These are phyloP conservation scores for Drosophila seguyi DNA, from an alignment of 1,140 invertebrate genomes.

Conservation along the genomic window DNA sequence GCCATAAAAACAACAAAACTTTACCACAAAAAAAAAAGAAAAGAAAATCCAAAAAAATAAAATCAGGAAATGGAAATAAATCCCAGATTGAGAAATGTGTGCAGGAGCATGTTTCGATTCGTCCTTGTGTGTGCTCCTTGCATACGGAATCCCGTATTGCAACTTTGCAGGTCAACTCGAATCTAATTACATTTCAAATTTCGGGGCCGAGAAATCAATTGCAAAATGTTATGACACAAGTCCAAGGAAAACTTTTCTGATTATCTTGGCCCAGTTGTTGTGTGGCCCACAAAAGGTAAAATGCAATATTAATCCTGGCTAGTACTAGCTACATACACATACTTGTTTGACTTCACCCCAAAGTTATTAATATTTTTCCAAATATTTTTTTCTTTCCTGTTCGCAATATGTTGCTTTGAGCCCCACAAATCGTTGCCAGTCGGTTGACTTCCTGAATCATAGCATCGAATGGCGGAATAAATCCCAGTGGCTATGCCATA, in stretches of 20 bases:
- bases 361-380: background rate
- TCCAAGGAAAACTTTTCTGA: conserved; percentile 21
- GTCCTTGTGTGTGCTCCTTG: background rate
- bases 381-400: background rate
- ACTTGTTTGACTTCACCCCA: background rate
- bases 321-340: too few relatives aligned
- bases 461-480: conserved; percentile 42
- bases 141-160: background rate
- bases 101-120: conserved; percentile 10
- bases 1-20: conserved; percentile 41
- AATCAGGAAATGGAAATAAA: conserved; percentile 36
- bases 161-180: conserved; percentile 22
- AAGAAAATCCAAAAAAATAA: background rate
- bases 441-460: conserved; percentile 40
- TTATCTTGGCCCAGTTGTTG: conserved; percentile 26
- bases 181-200: conserved; percentile 37
- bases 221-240: conserved; percentile 29
- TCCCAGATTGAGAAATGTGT: conserved; percentile 35
- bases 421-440: conserved; percentile 50
- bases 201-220: conserved; percentile 29
- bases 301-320: conserved; percentile 13
- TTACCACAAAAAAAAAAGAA: background rate
- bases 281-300: background rate
- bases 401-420: conserved; percentile 20
- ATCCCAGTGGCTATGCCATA: conserved; percentile 28